phyloP scores from a whole-genome alignment of 1,140 invertebrate species.

The Aphelenchoides avenae region DNA sequence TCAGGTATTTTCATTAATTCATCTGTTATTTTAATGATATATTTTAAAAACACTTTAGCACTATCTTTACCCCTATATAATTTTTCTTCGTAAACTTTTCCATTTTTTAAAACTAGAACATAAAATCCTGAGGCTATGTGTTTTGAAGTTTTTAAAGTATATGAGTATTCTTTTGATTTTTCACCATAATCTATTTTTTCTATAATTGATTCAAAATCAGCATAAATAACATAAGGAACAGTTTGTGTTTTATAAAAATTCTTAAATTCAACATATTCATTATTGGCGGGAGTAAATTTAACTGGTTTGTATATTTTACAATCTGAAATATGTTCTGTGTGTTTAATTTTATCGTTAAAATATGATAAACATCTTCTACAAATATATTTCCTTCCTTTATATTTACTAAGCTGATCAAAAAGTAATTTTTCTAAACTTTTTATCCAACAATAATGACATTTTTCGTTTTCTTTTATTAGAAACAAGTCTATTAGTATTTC shows the following conservation, averaged over 20 bases:
- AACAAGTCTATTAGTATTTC: constrained; percentile 15
- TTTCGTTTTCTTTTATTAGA: constrained; percentile 27
- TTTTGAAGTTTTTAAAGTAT: constrained; percentile 12
- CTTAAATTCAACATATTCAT: constrained; percentile 22
- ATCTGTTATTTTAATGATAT: constrained; percentile 20
- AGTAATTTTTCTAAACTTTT: constrained; percentile 37
- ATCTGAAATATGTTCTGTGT: constrained; percentile 28
- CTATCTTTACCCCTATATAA: constrained; percentile 11
- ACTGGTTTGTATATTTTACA: constrained; percentile 26
- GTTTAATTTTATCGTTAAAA: constrained; percentile 21
- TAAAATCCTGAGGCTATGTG: constrained; percentile 26
- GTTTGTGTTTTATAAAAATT: constrained; percentile 31
- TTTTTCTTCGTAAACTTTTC: constrained; percentile 18
- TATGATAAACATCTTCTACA: constrained; percentile 28
- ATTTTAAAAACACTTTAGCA: constrained; percentile 24
- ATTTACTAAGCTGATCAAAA: constrained; percentile 14
- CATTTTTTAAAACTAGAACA: constrained; percentile 11
- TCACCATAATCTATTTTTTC: constrained; percentile 12
- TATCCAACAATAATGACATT: constrained; percentile 28
- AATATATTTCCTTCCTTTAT: constrained; percentile 19
- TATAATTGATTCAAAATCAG: constrained; percentile 28
- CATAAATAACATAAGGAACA: constrained; percentile 30
- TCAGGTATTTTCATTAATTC: constrained; percentile 17
- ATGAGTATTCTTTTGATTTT: constrained; percentile 9
- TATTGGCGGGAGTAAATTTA: constrained; percentile 11